A percentile compares a stretch with the other conserved stretches of the same genome.
These are phyloP conservation scores for Dorcus parallelipipedus DNA, from an alignment of 2,888 invertebrate species.

Conservation along the genomic window DNA sequence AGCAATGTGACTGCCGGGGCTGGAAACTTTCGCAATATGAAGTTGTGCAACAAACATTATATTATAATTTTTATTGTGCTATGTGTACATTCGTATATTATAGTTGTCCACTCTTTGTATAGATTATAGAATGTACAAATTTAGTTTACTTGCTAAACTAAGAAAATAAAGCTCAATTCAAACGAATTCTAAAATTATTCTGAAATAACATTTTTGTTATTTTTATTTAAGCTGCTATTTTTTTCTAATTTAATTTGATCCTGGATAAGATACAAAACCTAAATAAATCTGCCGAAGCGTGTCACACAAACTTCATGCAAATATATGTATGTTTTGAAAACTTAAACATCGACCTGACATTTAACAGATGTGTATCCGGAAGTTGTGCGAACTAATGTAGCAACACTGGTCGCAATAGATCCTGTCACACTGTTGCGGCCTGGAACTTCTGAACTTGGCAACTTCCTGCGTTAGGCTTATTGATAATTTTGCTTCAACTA, in stretches of 20 bases:
- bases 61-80: too few relatives aligned
- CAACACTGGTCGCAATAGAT: conserved; percentile 11
- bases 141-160: too few relatives aligned
- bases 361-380: conserved; percentile 15
- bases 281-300: background rate
- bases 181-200: too few relatives aligned
- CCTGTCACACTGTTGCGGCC: background rate
- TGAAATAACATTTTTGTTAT: too few relatives aligned
- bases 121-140: too few relatives aligned
- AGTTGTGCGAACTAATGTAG: conserved; percentile 16
- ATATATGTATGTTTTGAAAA: background rate
- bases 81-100: too few relatives aligned
- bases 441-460: background rate
- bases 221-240: too few relatives aligned
- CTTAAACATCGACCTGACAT: conserved; percentile 11
- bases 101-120: too few relatives aligned
- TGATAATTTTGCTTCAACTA: conserved; percentile 2
- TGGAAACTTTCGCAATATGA: conserved; percentile 12
- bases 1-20: conserved; percentile 11
- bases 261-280: too few relatives aligned
- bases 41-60: too few relatives aligned
- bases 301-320: background rate
- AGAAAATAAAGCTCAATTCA: too few relatives aligned
- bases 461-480: background rate
- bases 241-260: too few relatives aligned